Evolutionary conservation across 2,888 invertebrate genomes (phyloP).

Genomic region (Empis stercorea): DNA sequence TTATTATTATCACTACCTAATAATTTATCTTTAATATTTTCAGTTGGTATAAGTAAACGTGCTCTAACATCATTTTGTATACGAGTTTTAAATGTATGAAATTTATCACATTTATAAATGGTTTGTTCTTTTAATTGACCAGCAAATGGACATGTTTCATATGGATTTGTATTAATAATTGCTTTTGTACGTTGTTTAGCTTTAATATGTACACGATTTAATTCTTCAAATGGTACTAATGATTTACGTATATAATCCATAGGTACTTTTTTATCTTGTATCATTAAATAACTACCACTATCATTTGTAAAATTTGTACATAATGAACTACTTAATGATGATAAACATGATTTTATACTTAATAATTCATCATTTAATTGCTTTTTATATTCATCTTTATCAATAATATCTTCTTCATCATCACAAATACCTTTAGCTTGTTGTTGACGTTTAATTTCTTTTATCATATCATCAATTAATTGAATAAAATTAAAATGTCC

Average conservation of each 20-base stretch:
- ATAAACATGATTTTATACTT: conserved; percentile 31
- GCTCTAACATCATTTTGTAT: conserved; percentile 26
- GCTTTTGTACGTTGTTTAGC: conserved; percentile 23
- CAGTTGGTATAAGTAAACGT: conserved; percentile 25
- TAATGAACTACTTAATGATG: conserved; percentile 28
- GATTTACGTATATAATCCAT: conserved; percentile 31
- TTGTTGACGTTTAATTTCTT: neutral
- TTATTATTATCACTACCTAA: conserved; percentile 19
- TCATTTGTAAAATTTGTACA: conserved; percentile 33
- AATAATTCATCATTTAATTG: conserved; percentile 28
- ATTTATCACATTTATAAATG: conserved; percentile 22
- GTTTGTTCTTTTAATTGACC: conserved; percentile 29
- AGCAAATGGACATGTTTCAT: conserved; percentile 26
- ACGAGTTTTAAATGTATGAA: conserved; percentile 29
- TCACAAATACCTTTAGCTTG: neutral
- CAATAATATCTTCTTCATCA: neutral
- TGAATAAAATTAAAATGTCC: neutral
- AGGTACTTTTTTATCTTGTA: conserved; percentile 30
- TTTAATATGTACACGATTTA: conserved; percentile 26
- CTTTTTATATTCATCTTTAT: conserved; percentile 16
- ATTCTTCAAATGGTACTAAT: conserved; percentile 31
- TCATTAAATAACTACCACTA: conserved; percentile 30
- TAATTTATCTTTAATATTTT: conserved; percentile 20
- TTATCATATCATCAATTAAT: neutral
- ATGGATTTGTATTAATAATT: conserved; percentile 27